Conservation (phyloP, 2,113 vertebrate genomes). For the Ciconia maguari region DNA sequence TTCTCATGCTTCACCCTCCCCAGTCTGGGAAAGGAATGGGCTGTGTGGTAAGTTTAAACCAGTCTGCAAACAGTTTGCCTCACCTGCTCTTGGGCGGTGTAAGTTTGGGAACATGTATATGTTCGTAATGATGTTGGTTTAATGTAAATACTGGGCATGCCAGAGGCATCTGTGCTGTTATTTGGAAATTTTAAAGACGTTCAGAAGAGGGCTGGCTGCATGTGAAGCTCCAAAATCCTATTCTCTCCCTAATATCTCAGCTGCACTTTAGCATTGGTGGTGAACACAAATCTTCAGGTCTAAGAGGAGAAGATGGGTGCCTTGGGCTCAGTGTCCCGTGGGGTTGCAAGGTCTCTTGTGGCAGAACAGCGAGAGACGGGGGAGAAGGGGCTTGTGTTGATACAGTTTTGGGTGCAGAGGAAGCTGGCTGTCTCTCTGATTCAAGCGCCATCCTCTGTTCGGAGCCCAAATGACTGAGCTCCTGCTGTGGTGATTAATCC, state of each 20-base stretch:
- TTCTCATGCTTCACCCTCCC: constrained; percentile 55
- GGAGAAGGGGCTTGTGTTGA: background rate
- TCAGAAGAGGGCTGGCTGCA: background rate
- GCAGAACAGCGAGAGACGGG: accelerated
- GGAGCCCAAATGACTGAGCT: background rate
- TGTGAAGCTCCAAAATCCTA: background rate
- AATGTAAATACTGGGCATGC: constrained; percentile 22
- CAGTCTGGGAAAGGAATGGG: constrained; percentile 54
- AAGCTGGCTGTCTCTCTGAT: background rate
- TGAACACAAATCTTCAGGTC: background rate
- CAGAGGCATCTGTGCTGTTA: background rate
- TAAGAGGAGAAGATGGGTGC: background rate
- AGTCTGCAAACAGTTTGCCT: constrained; percentile 52
- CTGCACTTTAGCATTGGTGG: too few relatives aligned
- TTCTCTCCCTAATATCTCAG: background rate
- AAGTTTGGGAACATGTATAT: background rate
- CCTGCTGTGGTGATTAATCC: constrained; percentile 41
- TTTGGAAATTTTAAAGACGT: background rate
- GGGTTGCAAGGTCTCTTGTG: background rate
- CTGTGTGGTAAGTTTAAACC: constrained; percentile 53
- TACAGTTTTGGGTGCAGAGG: background rate
- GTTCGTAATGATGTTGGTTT: background rate
- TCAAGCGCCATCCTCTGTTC: background rate
- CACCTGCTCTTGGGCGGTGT: constrained; percentile 49
- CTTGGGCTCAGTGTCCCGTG: background rate